A percentile compares a stretch with the other conserved stretches of the same genome.
Evolutionary conservation across 1,140 invertebrate species (phyloP).

Genomic region (Nephotettix cincticeps): DNA sequence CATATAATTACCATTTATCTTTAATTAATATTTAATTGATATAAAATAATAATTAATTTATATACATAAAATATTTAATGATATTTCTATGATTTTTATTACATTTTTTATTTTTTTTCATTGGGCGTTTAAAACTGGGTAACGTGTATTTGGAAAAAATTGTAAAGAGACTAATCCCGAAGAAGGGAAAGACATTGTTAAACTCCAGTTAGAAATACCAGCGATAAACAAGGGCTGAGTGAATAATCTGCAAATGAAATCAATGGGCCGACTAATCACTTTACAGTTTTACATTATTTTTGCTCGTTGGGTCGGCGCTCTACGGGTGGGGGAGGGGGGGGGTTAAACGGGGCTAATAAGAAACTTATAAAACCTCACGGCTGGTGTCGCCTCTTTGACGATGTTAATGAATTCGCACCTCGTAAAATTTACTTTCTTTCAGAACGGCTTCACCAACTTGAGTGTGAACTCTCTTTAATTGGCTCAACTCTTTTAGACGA

Average conservation of each 20-base stretch:
- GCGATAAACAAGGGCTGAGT: neutral
- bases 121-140: no score
- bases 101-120: no score
- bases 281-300: slow-evolving; percentile 3
- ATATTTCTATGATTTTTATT: no score
- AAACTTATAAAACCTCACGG: slow-evolving; percentile 7
- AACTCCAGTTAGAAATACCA: neutral
- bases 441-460: neutral
- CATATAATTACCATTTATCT: no score
- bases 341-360: slow-evolving; percentile 2
- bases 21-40: no score
- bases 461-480: slow-evolving; percentile 16
- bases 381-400: neutral
- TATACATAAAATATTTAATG: no score
- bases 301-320: neutral
- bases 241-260: slow-evolving; percentile 4
- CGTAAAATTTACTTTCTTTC: slow-evolving; percentile 20
- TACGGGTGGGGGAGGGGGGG: neutral
- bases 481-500: slow-evolving; percentile 10
- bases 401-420: neutral
- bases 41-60: no score
- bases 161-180: no score
- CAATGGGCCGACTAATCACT: slow-evolving; percentile 5
- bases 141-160: no score
- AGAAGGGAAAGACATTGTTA: neutral